Percentiles rank a stretch among this genome's conserved stretches.
Evolutionary conservation across 2,113 vertebrate species (phyloP).

Genomic region (Craseonycteris thonglongyai): DNA sequence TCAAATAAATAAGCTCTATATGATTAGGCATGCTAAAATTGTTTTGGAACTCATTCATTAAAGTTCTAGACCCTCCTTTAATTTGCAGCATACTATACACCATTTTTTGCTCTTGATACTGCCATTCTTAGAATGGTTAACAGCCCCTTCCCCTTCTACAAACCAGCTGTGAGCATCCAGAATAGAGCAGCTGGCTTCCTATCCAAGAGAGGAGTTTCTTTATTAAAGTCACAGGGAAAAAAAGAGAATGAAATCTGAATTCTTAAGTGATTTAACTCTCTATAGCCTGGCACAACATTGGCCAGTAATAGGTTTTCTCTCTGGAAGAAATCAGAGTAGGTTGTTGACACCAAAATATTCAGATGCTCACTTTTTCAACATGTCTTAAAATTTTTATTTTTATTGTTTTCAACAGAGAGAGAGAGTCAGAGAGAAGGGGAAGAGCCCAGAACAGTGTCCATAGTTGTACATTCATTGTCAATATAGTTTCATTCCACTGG

Average conservation of each 20-base stretch:
- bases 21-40: not conserved
- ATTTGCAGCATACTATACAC: not conserved
- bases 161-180: not conserved
- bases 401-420: too few relatives aligned
- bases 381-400: too few relatives aligned
- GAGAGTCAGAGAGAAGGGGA: too few relatives aligned
- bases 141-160: not conserved
- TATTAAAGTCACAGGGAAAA: not conserved
- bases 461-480: too few relatives aligned
- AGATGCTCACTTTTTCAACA: not conserved
- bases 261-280: not conserved
- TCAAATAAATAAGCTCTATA: not conserved
- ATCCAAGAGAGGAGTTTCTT: not conserved
- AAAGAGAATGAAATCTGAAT: not conserved
- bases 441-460: too few relatives aligned
- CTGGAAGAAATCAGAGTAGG: not conserved
- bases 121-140: not conserved
- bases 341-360: not conserved
- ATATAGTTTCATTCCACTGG: too few relatives aligned
- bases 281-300: not conserved
- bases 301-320: not conserved
- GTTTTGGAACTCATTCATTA: not conserved
- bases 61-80: not conserved
- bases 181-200: not conserved
- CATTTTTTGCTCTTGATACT: not conserved